Evolutionary conservation across 2,797 vertebrate species (phyloP).

Genomic region (Lepilemur ruficaudatus): DNA sequence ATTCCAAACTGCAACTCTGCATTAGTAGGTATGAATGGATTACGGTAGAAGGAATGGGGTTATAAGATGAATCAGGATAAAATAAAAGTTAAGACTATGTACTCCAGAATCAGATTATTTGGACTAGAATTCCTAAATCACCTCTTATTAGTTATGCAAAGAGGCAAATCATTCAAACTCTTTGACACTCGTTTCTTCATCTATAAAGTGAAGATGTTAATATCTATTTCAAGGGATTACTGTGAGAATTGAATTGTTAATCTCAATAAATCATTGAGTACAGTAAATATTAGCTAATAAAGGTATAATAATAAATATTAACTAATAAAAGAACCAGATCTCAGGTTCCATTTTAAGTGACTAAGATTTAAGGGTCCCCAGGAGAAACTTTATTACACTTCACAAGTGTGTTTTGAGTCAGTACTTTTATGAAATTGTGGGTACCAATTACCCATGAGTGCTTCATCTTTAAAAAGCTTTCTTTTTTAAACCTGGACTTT

Average conservation of each 20-base stretch:
- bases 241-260: neutral
- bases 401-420: neutral
- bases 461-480: neutral
- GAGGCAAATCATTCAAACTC: neutral
- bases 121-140: neutral
- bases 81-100: neutral
- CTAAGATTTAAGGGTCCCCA: neutral
- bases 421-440: neutral
- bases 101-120: neutral
- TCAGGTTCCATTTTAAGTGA: conserved; percentile 9
- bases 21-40: neutral
- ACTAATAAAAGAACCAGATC: neutral
- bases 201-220: neutral
- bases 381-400: neutral
- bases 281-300: neutral
- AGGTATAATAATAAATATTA: neutral
- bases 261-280: neutral
- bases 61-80: neutral
- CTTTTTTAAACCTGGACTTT: neutral
- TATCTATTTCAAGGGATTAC: neutral
- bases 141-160: neutral
- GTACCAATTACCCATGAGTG: neutral
- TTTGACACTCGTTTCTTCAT: neutral
- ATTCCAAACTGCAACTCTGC: neutral
- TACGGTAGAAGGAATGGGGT: neutral